phyloP scores from a whole-genome alignment of 2,888 invertebrate species.

The Dasysyrphus tricinctus region DNA sequence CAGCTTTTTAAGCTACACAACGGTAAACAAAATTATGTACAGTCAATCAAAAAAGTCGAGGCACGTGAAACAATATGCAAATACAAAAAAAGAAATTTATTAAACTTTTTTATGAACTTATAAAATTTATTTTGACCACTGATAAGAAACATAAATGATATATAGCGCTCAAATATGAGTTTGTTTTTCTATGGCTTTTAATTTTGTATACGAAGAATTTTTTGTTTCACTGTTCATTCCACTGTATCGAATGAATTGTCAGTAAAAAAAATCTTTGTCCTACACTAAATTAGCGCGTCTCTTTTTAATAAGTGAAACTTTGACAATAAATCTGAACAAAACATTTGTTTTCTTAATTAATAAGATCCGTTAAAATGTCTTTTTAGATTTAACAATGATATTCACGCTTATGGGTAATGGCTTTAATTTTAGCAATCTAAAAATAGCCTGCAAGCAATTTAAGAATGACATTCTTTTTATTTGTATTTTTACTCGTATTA shows the following conservation, averaged over 20 bases:
- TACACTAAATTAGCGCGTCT: slow-evolving; percentile 6
- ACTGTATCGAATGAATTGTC: background rate
- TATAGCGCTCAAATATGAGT: too few species aligned
- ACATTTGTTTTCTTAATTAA: slow-evolving; percentile 25
- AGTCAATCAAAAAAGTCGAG: background rate
- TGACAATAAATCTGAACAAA: slow-evolving; percentile 12
- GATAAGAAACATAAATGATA: too few species aligned
- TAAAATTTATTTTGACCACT: too few species aligned
- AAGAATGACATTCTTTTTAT: background rate
- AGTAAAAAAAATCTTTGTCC: background rate
- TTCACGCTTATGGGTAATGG: slow-evolving; percentile 16
- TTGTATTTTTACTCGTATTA: background rate
- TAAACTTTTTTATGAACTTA: too few species aligned
- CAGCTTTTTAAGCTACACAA: background rate
- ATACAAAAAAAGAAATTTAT: too few species aligned
- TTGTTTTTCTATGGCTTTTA: too few species aligned
- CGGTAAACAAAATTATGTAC: background rate
- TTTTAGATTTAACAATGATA: background rate
- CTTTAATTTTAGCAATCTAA: slow-evolving; percentile 39
- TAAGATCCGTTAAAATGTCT: slow-evolving; percentile 19
- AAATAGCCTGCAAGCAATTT: slow-evolving; percentile 7
- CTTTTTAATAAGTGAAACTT: background rate
- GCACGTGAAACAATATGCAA: too few species aligned
- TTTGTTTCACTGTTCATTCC: background rate
- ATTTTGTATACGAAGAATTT: background rate